Conservation (phyloP, 2,888 invertebrate species). For the Cyclophora punctaria region DNA sequence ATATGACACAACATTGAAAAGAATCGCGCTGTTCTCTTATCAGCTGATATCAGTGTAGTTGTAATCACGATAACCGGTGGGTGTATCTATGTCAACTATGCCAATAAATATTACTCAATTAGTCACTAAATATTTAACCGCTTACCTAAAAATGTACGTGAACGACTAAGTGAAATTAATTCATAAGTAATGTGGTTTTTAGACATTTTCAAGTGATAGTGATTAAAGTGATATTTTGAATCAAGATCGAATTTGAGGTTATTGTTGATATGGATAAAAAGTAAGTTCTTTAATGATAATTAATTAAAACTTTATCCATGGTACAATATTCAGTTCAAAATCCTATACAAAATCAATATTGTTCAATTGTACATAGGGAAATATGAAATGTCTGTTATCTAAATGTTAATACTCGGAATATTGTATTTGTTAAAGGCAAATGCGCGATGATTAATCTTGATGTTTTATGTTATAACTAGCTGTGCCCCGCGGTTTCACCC, state of each 20-base stretch:
- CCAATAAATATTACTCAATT: neutral
- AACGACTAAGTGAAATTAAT: neutral
- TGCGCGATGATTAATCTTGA: too few species aligned
- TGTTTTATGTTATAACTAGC: too few species aligned
- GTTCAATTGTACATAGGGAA: too few species aligned
- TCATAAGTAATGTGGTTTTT: neutral
- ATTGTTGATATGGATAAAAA: conserved; percentile 19
- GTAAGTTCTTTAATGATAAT: conserved; percentile 13
- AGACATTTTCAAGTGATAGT: neutral
- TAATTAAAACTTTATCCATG: too few species aligned
- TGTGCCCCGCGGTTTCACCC: too few species aligned
- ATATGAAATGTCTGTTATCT: too few species aligned
- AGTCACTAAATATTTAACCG: neutral
- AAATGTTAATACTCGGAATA: too few species aligned
- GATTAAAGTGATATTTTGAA: neutral
- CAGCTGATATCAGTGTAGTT: conserved; percentile 10
- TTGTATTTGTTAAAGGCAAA: too few species aligned
- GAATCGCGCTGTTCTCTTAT: conserved; percentile 5
- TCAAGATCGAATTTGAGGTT: too few species aligned
- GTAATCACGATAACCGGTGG: conserved; percentile 19
- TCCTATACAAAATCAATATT: too few species aligned
- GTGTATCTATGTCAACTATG: conserved; percentile 11
- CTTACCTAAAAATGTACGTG: neutral
- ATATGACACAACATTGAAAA: neutral
- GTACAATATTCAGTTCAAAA: too few species aligned